Percentiles rank a stretch among this genome's conserved stretches.
Evolutionary conservation across 2,113 vertebrate species (phyloP).

Genomic region (Heliornis fulica): DNA sequence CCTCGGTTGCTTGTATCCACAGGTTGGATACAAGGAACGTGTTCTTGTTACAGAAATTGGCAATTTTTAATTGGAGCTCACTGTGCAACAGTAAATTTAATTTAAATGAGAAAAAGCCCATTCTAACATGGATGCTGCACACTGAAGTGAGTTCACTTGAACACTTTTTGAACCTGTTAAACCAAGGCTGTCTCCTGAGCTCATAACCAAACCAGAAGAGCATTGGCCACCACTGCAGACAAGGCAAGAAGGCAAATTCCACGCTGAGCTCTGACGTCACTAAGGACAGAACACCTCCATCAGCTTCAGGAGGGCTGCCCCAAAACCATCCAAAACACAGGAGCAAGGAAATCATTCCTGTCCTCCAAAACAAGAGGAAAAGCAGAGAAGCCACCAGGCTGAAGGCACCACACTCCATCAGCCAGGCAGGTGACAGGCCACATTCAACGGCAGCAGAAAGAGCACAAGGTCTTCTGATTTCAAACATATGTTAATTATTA

Average conservation of each 20-base stretch:
- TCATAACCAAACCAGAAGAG: background rate
- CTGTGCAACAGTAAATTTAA: background rate
- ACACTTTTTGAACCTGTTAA: background rate
- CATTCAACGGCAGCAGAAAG: background rate
- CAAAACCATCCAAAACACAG: background rate
- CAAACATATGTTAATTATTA: background rate
- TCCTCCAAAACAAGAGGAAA: background rate
- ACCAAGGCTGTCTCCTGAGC: background rate
- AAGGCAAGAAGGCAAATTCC: conserved; percentile 1
- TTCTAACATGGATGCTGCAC: background rate
- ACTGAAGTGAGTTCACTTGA: background rate
- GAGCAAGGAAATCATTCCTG: background rate
- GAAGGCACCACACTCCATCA: background rate
- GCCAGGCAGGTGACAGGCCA: background rate
- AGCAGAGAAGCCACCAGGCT: background rate
- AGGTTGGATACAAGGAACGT: accelerated
- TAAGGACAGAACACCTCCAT: background rate
- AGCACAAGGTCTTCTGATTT: background rate
- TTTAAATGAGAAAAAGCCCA: background rate
- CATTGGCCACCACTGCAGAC: background rate
- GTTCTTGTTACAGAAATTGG: background rate
- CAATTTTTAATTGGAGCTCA: background rate
- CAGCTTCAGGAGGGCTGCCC: background rate
- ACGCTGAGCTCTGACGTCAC: accelerated
- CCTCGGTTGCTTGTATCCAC: background rate